These are phyloP conservation scores for Conus betulinus DNA, from an alignment of 1,140 invertebrate genomes.

Conservation along the genomic window DNA sequence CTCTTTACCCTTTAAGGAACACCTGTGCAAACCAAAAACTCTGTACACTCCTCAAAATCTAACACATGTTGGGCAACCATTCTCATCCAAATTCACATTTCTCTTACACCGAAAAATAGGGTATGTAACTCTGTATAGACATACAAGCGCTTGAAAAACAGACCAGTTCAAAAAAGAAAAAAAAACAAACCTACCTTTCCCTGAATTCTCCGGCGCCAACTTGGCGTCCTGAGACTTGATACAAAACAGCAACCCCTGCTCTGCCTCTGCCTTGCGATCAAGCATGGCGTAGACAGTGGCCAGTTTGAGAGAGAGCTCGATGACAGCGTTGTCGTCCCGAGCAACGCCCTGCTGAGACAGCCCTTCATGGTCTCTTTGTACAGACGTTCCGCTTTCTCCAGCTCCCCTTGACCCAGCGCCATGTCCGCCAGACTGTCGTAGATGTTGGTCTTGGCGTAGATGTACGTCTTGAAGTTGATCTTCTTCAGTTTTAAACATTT, in stretches of 20 bases:
- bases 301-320: conserved; percentile 84
- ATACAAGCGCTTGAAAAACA: too few species aligned
- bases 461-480: conserved; percentile 57
- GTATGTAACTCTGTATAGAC: too few species aligned
- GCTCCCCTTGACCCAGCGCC: conserved; percentile 85
- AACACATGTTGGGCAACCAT: too few species aligned
- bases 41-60: too few species aligned
- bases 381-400: conserved; percentile 88
- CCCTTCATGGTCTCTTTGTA: conserved; percentile 88
- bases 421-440: conserved; percentile 94
- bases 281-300: conserved; percentile 78
- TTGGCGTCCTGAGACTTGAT: conserved; percentile 82
- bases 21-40: too few species aligned
- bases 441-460: conserved; percentile 87
- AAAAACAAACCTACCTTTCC: neutral
- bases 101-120: too few species aligned
- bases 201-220: conserved; percentile 67
- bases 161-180: too few species aligned
- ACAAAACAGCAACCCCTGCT: conserved; percentile 86
- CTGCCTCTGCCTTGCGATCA: conserved; percentile 82
- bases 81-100: too few species aligned
- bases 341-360: conserved; percentile 81
- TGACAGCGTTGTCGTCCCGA: conserved; percentile 85
- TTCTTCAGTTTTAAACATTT: conserved; percentile 53
- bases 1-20: too few species aligned